These are phyloP conservation scores for Centropristis striata DNA, from an alignment of 2,113 vertebrate genomes.

Conservation along the genomic window DNA sequence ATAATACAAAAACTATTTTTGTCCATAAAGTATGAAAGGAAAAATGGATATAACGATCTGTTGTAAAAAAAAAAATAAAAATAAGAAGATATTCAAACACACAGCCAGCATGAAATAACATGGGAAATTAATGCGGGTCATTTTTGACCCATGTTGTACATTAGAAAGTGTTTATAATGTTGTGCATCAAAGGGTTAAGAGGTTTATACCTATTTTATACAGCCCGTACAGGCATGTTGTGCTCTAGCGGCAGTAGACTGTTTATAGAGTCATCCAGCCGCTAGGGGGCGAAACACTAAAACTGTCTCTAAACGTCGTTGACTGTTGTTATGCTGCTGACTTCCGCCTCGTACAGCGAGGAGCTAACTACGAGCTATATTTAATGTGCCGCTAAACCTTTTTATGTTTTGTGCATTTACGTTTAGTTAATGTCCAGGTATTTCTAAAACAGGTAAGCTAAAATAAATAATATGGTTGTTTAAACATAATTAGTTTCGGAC, in stretches of 20 bases:
- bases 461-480: neutral
- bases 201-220: too few species aligned
- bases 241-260: neutral
- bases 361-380: neutral
- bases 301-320: rapidly evolving
- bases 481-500: neutral
- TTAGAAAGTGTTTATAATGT: too few species aligned
- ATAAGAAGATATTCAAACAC: too few species aligned
- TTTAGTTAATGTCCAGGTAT: neutral
- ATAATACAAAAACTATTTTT: too few species aligned
- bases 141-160: too few species aligned
- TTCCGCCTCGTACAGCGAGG: constrained; percentile 17
- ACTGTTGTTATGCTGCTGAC: constrained; percentile 30
- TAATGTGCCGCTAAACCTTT: constrained; percentile 8
- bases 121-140: too few species aligned
- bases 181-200: too few species aligned
- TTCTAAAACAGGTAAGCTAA: constrained; percentile 4
- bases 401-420: rapidly evolving
- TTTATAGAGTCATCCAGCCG: neutral
- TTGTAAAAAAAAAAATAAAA: too few species aligned
- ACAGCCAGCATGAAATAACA: too few species aligned
- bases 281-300: constrained; percentile 12
- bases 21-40: too few species aligned
- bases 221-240: too few species aligned
- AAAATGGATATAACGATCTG: too few species aligned